These are phyloP conservation scores for Paratrypauchen microcephalus DNA, from an alignment of 2,797 vertebrate genomes.

Conservation along the genomic window DNA sequence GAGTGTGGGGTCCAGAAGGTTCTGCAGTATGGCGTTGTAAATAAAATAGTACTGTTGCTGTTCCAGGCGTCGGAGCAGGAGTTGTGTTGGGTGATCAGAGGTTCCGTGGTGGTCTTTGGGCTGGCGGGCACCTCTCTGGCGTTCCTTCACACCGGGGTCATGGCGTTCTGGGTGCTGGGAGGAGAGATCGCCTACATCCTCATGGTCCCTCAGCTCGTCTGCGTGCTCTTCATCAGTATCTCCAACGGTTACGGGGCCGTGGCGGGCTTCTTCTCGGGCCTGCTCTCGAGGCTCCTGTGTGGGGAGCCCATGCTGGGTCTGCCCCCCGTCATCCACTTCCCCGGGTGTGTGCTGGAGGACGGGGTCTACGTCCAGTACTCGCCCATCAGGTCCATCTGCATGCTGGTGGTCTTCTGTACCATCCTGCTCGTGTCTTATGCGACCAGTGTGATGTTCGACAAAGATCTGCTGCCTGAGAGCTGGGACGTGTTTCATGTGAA, in stretches of 20 bases:
- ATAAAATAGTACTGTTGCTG: background rate
- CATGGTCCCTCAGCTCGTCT: slow-evolving; percentile 76
- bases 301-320: slow-evolving; percentile 66
- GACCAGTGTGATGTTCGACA: slow-evolving; percentile 46
- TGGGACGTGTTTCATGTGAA: slow-evolving; percentile 61
- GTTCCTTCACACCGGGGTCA: slow-evolving; percentile 54
- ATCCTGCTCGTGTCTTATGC: slow-evolving; percentile 64
- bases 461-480: slow-evolving; percentile 46
- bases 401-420: slow-evolving; percentile 66
- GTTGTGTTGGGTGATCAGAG: slow-evolving; percentile 67
- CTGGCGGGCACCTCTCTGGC: slow-evolving; percentile 55
- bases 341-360: slow-evolving; percentile 61
- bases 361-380: slow-evolving; percentile 71
- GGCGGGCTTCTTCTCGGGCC: slow-evolving; percentile 43
- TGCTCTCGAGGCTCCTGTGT: slow-evolving; percentile 50
- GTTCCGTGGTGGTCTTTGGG: slow-evolving; percentile 62
- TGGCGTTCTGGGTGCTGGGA: slow-evolving; percentile 71
- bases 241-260: slow-evolving; percentile 67
- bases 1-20: no score
- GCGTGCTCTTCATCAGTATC: slow-evolving; percentile 63
- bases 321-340: slow-evolving; percentile 62
- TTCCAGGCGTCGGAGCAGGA: slow-evolving; percentile 69
- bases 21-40: background rate
- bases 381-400: slow-evolving; percentile 78
- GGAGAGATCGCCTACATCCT: slow-evolving; percentile 72